Evolutionary conservation across 1,140 invertebrate genomes (phyloP).

Genomic region (Danaus plexippus): DNA sequence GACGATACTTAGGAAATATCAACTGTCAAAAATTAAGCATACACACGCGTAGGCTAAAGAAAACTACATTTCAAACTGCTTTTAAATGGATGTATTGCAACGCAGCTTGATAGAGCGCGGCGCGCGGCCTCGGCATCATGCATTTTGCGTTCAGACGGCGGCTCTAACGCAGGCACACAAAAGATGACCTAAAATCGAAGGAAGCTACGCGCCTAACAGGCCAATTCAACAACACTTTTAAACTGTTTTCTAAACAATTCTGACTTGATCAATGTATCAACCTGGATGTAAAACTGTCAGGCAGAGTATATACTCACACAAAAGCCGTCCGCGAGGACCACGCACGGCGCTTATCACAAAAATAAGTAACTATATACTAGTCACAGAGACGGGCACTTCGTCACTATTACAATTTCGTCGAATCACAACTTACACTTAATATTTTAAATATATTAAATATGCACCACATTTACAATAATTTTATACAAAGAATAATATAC

Average conservation of each 20-base stretch:
- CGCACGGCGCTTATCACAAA: constrained; percentile 71
- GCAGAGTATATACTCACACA: constrained; percentile 58
- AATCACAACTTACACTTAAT: constrained; percentile 33
- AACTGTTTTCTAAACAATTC: constrained; percentile 57
- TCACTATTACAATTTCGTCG: constrained; percentile 56
- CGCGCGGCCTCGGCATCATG: constrained; percentile 66
- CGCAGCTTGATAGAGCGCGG: constrained; percentile 49
- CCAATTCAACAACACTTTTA: constrained; percentile 46
- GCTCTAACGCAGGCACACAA: constrained; percentile 60
- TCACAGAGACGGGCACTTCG: constrained; percentile 66
- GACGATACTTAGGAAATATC: constrained; percentile 48
- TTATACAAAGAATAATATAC: constrained; percentile 33
- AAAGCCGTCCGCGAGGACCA: constrained; percentile 62
- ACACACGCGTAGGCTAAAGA: constrained; percentile 64
- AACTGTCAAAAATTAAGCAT: constrained; percentile 71
- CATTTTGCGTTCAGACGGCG: constrained; percentile 57
- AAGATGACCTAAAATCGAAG: constrained; percentile 70
- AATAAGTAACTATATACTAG: constrained; percentile 73
- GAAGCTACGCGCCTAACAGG: constrained; percentile 48
- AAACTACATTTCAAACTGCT: constrained; percentile 65
- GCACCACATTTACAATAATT: constrained; percentile 17
- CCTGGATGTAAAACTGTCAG: constrained; percentile 32
- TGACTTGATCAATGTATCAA: constrained; percentile 44
- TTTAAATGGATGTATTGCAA: constrained; percentile 63
- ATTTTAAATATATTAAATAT: constrained; percentile 27